A percentile compares a stretch with the other conserved stretches of the same genome.
phyloP scores from a whole-genome alignment of 2,888 invertebrate genomes.

The Aspidapion aeneum region DNA sequence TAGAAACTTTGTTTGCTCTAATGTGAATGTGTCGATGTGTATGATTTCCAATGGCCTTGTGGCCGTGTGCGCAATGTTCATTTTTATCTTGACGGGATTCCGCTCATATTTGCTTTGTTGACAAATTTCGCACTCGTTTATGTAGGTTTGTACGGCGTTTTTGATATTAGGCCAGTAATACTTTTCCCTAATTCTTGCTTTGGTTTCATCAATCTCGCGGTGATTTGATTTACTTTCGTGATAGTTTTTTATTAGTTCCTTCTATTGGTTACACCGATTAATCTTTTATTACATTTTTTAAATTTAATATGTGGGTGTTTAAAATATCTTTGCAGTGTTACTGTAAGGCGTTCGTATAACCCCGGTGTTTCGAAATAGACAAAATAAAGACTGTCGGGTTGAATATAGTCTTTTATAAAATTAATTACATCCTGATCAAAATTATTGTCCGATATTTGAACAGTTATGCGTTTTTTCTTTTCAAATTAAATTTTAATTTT shows the following conservation, averaged over 20 bases:
- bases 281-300: constrained; percentile 5
- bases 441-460: too few relatives aligned
- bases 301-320: background rate
- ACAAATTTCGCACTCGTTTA: constrained; percentile 1
- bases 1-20: constrained; percentile 24
- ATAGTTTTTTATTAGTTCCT: constrained; percentile 8
- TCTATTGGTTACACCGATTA: constrained; percentile 5
- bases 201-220: background rate
- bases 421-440: constrained; percentile 14
- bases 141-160: constrained; percentile 4
- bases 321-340: constrained; percentile 3
- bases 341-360: background rate
- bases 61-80: constrained; percentile 20
- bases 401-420: too few relatives aligned
- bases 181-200: background rate
- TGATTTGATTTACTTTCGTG: background rate
- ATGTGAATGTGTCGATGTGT: constrained; percentile 19
- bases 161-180: constrained; percentile 20
- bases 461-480: too few relatives aligned
- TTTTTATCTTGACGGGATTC: constrained; percentile 16
- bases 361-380: too few relatives aligned
- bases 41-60: constrained; percentile 24
- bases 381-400: too few relatives aligned
- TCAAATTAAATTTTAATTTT: too few relatives aligned
- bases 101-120: constrained; percentile 22